Evolutionary conservation across 2,888 invertebrate genomes (phyloP), one percentile per base, ranked within the genome.

Genomic region (Xanthorhoe spadicearia): DNA sequence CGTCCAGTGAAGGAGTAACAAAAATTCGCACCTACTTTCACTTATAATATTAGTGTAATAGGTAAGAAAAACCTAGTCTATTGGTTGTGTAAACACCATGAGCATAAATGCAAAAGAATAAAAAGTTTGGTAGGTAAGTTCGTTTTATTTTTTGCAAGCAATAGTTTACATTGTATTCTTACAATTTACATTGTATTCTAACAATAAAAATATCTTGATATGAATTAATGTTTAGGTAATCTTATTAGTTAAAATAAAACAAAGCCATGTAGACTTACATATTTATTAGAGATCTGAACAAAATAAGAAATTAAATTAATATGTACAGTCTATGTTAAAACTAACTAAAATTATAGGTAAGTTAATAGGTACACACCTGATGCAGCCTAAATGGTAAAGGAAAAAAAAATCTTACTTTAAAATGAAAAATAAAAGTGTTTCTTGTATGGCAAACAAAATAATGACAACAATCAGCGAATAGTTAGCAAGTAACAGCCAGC

Each of bases 251-350:
- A 57, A 61, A 77, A 77, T 79, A 74, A 78, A 80, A 77, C 73
- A 75, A 77, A 76, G 50, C 15, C 38, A 60, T 78, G 78, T 92
- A 92, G 92, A 93, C 93, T 93, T 93, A 93, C 90, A 91, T 92
- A 90, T 93, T 93, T 93, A 93, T 93, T 93, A 93, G 93, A 93
- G 93, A 93, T 93, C 93, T 93, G 93, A 93, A 93, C 93, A 93
- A 92, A 93, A 93, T 93, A 93, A 90, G 92, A 93, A 93, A 92
- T 93, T 90, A 93, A 93, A 93, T 93, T 92, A 93, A 74, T 93
- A 93, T 93, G 93, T 93, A 93, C 93, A 93, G 93, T 93, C 93
- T 92, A 93, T 92, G 90, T 93, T 93, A 93, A 89, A 92, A 92
- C 90, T 93, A 93, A 93, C 90, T 93, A 93, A 92, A 72, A 92